These are phyloP conservation scores for Pteria penguin DNA, from an alignment of 2,888 invertebrate genomes.

Conservation along the genomic window DNA sequence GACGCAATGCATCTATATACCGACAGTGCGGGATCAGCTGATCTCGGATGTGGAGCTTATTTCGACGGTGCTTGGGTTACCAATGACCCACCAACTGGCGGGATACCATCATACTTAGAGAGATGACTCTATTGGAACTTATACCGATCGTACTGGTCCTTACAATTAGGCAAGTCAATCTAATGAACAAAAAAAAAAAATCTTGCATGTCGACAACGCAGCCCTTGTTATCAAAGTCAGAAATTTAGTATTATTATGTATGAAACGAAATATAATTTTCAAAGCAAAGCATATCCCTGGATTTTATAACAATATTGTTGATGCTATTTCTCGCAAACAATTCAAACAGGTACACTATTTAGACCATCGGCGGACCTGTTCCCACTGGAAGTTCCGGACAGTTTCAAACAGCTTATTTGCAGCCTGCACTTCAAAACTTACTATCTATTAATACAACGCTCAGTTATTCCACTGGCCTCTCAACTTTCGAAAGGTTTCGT, in stretches of 20 bases:
- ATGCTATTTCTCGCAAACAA: constrained; percentile 25
- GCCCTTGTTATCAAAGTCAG: neutral
- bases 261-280: constrained; percentile 2
- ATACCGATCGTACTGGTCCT: neutral
- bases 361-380: no score
- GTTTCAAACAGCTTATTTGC: no score
- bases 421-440: no score
- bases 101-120: no score
- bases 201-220: neutral
- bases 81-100: no score
- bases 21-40: constrained; percentile 7
- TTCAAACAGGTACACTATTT: no score
- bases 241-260: neutral
- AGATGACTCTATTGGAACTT: neutral
- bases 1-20: neutral
- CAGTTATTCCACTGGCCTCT: no score
- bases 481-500: no score
- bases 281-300: no score
- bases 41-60: constrained; percentile 11
- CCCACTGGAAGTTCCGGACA: no score
- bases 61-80: constrained; percentile 12
- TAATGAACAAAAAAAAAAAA: neutral
- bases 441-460: no score
- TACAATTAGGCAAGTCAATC: neutral
- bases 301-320: constrained; percentile 4